Percentiles rank a stretch among this genome's conserved stretches.
phyloP scores from a whole-genome alignment of 2,888 invertebrate species.

The Parelbella ahira region DNA sequence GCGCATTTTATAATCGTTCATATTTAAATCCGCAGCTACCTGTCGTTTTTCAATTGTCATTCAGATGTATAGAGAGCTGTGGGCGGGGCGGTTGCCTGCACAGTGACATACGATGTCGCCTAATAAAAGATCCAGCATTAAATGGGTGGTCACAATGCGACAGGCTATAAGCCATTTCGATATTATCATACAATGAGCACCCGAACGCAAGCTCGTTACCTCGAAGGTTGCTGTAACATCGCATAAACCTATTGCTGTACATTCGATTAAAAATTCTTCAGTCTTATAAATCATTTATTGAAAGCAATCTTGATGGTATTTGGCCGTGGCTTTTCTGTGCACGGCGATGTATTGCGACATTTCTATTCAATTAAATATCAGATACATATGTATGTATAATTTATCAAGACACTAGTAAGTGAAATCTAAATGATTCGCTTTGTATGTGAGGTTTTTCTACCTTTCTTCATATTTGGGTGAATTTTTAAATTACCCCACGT shows the following conservation, averaged over 20 bases:
- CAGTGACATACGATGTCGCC: conserved; percentile 40
- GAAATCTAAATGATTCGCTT: too few relatives aligned
- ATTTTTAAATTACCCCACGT: too few relatives aligned
- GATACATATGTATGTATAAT: too few relatives aligned
- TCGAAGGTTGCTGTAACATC: conserved; percentile 45
- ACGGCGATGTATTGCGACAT: conserved; percentile 55
- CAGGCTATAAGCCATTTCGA: conserved; percentile 34
- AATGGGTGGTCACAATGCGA: conserved; percentile 56
- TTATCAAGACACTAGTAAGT: too few relatives aligned
- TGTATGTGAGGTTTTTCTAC: too few relatives aligned
- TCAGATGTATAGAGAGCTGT: conserved; percentile 33
- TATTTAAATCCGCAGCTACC: conserved; percentile 21
- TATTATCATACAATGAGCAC: conserved; percentile 68
- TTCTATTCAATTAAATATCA: conserved; percentile 47
- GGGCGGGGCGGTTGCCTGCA: conserved; percentile 47
- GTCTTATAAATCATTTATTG: conserved; percentile 52
- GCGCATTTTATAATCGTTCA: too few relatives aligned
- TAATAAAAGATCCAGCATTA: conserved; percentile 52
- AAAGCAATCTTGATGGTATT: conserved; percentile 65
- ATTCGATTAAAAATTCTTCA: conserved; percentile 47
- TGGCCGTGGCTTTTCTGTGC: conserved; percentile 64
- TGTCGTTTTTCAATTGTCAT: conserved; percentile 16
- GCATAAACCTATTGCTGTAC: conserved; percentile 35
- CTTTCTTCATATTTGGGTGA: too few relatives aligned
- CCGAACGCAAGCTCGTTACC: conserved; percentile 40